These are phyloP conservation scores for Rhinogobio ventralis DNA, from an alignment of 2,797 vertebrate species.

Conservation along the genomic window DNA sequence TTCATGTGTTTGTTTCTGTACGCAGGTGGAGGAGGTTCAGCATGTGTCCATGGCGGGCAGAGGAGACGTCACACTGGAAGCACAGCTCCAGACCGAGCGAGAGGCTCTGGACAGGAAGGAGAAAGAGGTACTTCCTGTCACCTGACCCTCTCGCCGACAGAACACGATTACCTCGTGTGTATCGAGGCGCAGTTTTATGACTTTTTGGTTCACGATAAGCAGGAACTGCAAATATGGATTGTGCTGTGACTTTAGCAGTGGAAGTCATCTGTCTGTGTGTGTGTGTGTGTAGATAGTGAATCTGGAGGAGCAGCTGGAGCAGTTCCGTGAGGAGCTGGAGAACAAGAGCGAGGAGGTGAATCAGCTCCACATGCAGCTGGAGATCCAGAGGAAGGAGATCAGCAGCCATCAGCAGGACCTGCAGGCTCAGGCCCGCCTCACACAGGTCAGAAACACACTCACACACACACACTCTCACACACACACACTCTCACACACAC, in stretches of 20 bases:
- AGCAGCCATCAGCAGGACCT: constrained; percentile 87
- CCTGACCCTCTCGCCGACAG: neutral
- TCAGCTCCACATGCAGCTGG: constrained; percentile 96
- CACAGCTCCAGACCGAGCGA: constrained; percentile 92
- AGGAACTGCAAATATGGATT: too few relatives aligned
- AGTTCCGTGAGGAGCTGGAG: constrained; percentile 96
- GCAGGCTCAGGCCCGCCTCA: constrained; percentile 80
- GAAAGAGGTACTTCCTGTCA: constrained; percentile 86
- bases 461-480: neutral
- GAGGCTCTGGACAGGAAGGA: constrained; percentile 97
- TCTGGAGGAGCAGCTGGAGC: constrained; percentile 97
- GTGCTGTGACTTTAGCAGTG: too few relatives aligned
- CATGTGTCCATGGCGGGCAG: constrained; percentile 78
- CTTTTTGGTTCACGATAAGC: too few relatives aligned
- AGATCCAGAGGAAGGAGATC: constrained; percentile 95
- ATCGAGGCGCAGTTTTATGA: neutral
- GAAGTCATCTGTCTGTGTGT: constrained; percentile 17
- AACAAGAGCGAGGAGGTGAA: constrained; percentile 99
- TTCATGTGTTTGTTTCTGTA: neutral
- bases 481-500: neutral
- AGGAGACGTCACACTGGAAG: constrained; percentile 84
- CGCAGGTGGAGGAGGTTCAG: constrained; percentile 86
- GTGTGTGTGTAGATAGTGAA: constrained; percentile 85
- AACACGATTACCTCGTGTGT: neutral
- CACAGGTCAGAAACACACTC: constrained; percentile 6